Percentiles rank a stretch among this genome's conserved stretches.
Evolutionary conservation across 2,888 invertebrate species (phyloP).

Genomic region (Tridacna gigas): DNA sequence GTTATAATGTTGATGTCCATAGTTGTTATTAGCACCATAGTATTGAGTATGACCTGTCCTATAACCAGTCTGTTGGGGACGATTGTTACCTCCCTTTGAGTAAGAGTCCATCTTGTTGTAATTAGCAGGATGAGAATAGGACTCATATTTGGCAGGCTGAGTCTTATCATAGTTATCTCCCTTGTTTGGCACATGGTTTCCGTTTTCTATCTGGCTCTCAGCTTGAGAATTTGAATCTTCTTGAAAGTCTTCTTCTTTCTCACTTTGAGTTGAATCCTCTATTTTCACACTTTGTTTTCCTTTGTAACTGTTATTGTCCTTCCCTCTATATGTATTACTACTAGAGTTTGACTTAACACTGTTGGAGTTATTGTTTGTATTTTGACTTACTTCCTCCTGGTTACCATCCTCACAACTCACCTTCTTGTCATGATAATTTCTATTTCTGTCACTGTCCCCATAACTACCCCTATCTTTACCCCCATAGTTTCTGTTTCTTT

Average conservation of each 20-base stretch:
- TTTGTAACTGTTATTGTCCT: slow-evolving; percentile 17
- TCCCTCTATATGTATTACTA: slow-evolving; percentile 23
- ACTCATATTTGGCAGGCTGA: slow-evolving; percentile 8
- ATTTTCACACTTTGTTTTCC: slow-evolving; percentile 12
- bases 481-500: slow-evolving; percentile 24
- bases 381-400: slow-evolving; percentile 16
- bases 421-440: slow-evolving; percentile 3
- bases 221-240: slow-evolving; percentile 11
- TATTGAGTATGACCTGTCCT: slow-evolving; percentile 28
- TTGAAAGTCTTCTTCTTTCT: slow-evolving; percentile 28
- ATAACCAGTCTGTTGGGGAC: slow-evolving; percentile 28
- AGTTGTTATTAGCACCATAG: slow-evolving; percentile 36
- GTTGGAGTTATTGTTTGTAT: slow-evolving; percentile 19
- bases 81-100: slow-evolving; percentile 36
- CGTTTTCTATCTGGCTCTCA: slow-evolving; percentile 24
- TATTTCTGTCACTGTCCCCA: slow-evolving; percentile 31
- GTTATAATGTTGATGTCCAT: slow-evolving; percentile 35
- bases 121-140: slow-evolving; percentile 6
- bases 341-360: slow-evolving; percentile 33
- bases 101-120: slow-evolving; percentile 28
- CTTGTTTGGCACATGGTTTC: slow-evolving; percentile 29
- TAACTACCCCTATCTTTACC: slow-evolving; percentile 24
- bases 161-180: slow-evolving; percentile 18
- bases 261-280: slow-evolving; percentile 8
- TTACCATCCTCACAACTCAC: slow-evolving; percentile 24